Percentiles rank a stretch among this genome's conserved stretches.
These are phyloP conservation scores for Egretta garzetta DNA, from an alignment of 2,113 vertebrate genomes.

Conservation along the genomic window DNA sequence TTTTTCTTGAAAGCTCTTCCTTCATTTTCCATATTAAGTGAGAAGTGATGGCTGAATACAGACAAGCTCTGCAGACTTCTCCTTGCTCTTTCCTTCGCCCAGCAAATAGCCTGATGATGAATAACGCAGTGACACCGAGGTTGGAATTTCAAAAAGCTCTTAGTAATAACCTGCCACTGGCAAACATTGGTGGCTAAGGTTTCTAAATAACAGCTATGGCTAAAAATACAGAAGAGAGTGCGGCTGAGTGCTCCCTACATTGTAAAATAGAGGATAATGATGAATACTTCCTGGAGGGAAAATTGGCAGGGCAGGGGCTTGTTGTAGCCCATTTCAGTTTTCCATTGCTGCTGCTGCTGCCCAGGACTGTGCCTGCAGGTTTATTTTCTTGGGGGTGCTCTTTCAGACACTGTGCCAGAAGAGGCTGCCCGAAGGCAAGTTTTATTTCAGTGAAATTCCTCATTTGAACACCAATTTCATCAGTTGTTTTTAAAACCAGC, in stretches of 20 bases:
- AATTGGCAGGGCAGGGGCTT: background rate
- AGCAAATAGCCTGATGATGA: background rate
- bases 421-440: background rate
- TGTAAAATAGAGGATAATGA: background rate
- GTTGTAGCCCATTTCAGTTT: background rate
- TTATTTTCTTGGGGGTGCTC: background rate
- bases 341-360: background rate
- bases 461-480: background rate
- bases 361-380: background rate
- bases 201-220: background rate
- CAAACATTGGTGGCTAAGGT: background rate
- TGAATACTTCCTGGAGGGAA: background rate
- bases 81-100: background rate
- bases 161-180: background rate
- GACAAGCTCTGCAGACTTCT: background rate
- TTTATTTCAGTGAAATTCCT: background rate
- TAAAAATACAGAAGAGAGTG: background rate
- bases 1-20: background rate
- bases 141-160: background rate
- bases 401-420: background rate
- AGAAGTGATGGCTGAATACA: background rate
- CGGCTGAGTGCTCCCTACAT: background rate
- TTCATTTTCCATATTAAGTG: background rate
- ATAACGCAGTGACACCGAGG: background rate
- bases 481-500: background rate